Percentiles rank a stretch among this genome's conserved stretches.
Evolutionary conservation across 1,140 invertebrate species (phyloP).

Genomic region (Sarcophaga bullata): DNA sequence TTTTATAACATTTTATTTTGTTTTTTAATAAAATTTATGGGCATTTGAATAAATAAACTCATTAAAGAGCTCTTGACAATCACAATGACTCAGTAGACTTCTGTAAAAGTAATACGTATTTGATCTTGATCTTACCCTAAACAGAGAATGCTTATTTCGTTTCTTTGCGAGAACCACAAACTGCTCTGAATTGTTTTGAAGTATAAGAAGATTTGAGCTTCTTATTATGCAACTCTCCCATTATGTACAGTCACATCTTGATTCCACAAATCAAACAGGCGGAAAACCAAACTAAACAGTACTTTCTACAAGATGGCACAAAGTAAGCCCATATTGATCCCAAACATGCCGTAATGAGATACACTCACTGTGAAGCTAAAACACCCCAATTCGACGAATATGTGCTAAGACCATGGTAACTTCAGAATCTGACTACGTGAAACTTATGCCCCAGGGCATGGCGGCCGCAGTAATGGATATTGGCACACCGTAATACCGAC

Average conservation of each 20-base stretch:
- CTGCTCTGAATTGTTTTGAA: not conserved
- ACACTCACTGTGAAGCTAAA: too few species aligned
- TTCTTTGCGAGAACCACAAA: too few species aligned
- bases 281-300: not conserved
- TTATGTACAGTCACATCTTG: constrained; percentile 9
- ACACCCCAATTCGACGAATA: too few species aligned
- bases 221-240: not conserved
- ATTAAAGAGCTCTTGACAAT: not conserved
- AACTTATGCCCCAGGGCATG: too few species aligned
- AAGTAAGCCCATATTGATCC: too few species aligned
- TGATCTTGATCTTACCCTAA: constrained; percentile 5
- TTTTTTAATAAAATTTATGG: not conserved
- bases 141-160: not conserved
- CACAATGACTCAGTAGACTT: not conserved
- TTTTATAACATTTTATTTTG: not conserved
- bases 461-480: too few species aligned
- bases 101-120: not conserved
- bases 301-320: too few species aligned
- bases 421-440: too few species aligned
- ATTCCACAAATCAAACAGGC: constrained; percentile 23
- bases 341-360: too few species aligned
- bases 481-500: too few species aligned
- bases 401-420: too few species aligned
- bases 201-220: not conserved
- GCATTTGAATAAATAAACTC: not conserved